Evolutionary conservation across 2,888 invertebrate species (phyloP).

Genomic region (Brachynemurus nebulosus): DNA sequence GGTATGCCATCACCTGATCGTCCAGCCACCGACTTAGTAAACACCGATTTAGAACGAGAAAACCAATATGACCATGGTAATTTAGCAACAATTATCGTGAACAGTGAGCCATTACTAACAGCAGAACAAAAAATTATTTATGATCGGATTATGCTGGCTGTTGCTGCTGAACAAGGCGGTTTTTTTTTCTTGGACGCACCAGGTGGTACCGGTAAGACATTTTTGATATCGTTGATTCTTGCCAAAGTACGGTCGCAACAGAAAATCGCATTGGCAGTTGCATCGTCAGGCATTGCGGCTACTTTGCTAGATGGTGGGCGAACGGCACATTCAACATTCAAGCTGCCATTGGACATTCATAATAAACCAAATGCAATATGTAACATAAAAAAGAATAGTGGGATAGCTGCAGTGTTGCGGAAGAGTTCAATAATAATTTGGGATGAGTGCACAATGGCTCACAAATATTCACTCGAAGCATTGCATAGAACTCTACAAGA

Average conservation of each 20-base stretch:
- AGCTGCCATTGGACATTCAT: too few species aligned
- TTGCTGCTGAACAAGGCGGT: too few species aligned
- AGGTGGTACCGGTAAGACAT: neutral
- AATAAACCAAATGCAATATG: too few species aligned
- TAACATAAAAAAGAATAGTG: too few species aligned
- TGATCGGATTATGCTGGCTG: too few species aligned
- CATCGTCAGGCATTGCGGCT: constrained; percentile 27
- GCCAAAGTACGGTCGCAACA: constrained; percentile 21
- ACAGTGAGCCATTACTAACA: too few species aligned
- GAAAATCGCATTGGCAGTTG: constrained; percentile 25
- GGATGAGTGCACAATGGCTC: constrained; percentile 22
- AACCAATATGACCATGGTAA: constrained; percentile 13
- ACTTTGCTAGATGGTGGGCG: constrained; percentile 27
- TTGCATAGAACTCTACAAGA: constrained; percentile 22
- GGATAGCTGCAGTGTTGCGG: too few species aligned
- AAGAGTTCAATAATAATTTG: constrained; percentile 18
- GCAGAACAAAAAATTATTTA: too few species aligned
- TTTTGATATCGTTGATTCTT: constrained; percentile 23
- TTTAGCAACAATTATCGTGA: constrained; percentile 12
- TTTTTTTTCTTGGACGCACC: constrained; percentile 24
- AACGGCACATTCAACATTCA: too few species aligned
- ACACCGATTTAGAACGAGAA: constrained; percentile 14
- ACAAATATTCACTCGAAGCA: constrained; percentile 21
- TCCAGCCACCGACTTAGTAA: constrained; percentile 13
- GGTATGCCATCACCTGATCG: constrained; percentile 20